Evolutionary conservation across 1,140 invertebrate genomes (phyloP).

Genomic region (Drosophila nannoptera): DNA sequence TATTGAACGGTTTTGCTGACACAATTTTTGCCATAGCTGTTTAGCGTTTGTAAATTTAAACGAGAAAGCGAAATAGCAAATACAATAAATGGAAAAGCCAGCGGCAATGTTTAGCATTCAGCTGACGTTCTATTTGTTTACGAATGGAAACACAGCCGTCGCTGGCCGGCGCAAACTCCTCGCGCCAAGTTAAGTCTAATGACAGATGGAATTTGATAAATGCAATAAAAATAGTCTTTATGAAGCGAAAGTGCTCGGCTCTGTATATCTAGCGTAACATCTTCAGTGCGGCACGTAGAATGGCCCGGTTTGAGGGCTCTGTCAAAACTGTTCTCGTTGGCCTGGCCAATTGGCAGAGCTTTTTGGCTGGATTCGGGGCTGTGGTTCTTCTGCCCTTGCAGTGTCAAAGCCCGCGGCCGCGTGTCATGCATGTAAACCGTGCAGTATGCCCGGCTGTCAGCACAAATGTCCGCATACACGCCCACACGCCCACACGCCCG

Average conservation of each 20-base stretch:
- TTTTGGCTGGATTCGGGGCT: background rate
- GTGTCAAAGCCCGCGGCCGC: constrained; percentile 6
- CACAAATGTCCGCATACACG: constrained; percentile 19
- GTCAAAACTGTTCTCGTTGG: constrained; percentile 22
- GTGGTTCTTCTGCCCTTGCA: background rate
- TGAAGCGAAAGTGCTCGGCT: background rate
- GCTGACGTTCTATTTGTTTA: constrained; percentile 47
- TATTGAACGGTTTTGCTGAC: constrained; percentile 42
- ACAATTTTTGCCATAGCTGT: constrained; percentile 33
- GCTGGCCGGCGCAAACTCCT: background rate
- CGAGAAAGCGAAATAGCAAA: background rate
- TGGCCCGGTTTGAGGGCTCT: constrained; percentile 9
- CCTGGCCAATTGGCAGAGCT: constrained; percentile 6
- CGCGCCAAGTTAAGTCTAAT: constrained; percentile 28
- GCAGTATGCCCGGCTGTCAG: constrained; percentile 17
- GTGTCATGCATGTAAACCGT: constrained; percentile 30
- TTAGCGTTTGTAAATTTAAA: constrained; percentile 28
- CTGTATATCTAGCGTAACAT: background rate
- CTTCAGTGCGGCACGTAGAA: background rate
- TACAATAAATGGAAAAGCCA: background rate
- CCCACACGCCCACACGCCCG: background rate
- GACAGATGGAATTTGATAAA: constrained; percentile 38
- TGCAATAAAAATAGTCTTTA: background rate
- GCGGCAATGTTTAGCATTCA: constrained; percentile 40
- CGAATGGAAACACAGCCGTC: constrained; percentile 17